phyloP scores from a whole-genome alignment of 2,113 vertebrate species.

The Ellobius talpinus region DNA sequence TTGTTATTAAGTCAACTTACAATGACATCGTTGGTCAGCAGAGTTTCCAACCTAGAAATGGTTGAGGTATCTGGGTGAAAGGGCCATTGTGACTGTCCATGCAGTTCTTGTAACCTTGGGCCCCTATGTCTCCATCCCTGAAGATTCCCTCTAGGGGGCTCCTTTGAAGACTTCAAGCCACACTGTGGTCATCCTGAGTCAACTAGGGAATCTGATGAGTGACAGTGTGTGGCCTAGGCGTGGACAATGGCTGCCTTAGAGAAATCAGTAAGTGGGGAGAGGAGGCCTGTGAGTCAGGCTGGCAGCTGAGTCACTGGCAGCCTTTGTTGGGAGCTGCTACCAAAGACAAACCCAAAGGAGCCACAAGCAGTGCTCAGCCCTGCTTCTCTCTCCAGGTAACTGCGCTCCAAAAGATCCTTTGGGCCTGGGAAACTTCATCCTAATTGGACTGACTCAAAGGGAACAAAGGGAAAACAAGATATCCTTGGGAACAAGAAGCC shows the following conservation, averaged over 20 bases:
- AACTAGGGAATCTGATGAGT: not conserved
- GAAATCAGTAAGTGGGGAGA: slow-evolving; percentile 41
- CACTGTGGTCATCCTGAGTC: not conserved
- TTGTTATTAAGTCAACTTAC: not conserved
- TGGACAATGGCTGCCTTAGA: slow-evolving; percentile 42
- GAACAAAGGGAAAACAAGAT: not conserved
- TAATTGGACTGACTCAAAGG: not conserved
- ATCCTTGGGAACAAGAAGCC: not conserved
- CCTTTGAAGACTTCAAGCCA: not conserved
- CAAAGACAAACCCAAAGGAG: not conserved
- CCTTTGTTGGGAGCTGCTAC: not conserved
- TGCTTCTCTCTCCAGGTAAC: too few relatives aligned
- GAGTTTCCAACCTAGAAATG: slow-evolving; percentile 47
- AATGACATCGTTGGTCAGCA: slow-evolving; percentile 27
- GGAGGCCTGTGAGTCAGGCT: slow-evolving; percentile 57
- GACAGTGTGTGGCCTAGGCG: slow-evolving; percentile 42
- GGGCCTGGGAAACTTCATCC: not conserved
- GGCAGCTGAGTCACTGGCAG: slow-evolving; percentile 22
- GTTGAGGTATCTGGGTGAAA: not conserved
- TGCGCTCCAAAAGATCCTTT: too few relatives aligned
- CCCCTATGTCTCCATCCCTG: not conserved
- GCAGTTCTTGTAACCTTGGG: not conserved
- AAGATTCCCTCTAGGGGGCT: not conserved
- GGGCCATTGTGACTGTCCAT: not conserved
- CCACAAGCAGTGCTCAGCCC: accelerated